These are phyloP conservation scores for Chloroceryle inda DNA, from an alignment of 2,797 vertebrate genomes.

Conservation along the genomic window DNA sequence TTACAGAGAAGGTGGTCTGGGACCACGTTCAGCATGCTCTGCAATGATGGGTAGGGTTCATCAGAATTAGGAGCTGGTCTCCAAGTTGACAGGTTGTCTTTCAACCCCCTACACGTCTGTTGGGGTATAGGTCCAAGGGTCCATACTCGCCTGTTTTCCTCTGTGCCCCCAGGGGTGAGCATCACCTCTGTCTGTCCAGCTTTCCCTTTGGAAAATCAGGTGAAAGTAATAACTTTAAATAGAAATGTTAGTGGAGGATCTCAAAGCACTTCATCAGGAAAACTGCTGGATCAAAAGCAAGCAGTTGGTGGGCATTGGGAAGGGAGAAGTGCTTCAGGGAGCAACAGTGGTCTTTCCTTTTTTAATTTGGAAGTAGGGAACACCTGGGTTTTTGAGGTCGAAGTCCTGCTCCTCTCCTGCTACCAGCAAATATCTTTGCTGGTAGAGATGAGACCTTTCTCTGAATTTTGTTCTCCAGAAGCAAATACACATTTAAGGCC, in stretches of 20 bases:
- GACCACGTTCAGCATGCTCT: accelerated
- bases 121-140: background rate
- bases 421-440: background rate
- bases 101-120: accelerated
- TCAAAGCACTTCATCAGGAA: accelerated
- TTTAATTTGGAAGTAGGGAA: background rate
- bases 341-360: background rate
- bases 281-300: background rate
- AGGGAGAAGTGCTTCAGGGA: too few relatives aligned
- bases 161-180: background rate
- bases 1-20: background rate
- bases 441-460: background rate
- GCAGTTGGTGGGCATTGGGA: too few relatives aligned
- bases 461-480: background rate
- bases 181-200: background rate
- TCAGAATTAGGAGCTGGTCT: accelerated
- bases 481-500: background rate
- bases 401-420: background rate
- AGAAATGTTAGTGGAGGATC: accelerated
- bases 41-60: background rate
- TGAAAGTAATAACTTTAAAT: background rate
- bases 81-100: accelerated
- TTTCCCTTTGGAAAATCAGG: background rate
- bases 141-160: background rate
- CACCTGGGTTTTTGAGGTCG: background rate